These are phyloP conservation scores for Calosoma granatense DNA, from an alignment of 1,140 invertebrate species.

Conservation along the genomic window DNA sequence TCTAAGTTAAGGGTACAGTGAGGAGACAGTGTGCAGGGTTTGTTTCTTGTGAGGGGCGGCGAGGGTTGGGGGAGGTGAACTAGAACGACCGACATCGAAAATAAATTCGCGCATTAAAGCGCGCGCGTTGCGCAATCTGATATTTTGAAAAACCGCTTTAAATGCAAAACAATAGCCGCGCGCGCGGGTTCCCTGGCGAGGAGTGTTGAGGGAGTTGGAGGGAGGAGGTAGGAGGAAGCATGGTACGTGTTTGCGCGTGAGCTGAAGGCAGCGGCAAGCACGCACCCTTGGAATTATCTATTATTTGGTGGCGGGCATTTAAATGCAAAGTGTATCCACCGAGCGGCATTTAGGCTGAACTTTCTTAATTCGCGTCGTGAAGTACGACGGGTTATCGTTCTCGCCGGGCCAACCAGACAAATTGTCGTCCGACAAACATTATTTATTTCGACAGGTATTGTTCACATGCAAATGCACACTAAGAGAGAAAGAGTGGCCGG, in stretches of 20 bases:
- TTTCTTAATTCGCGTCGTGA: slow-evolving; percentile 18
- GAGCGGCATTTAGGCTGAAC: slow-evolving; percentile 16
- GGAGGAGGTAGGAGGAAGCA: neutral
- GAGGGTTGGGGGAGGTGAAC: no score
- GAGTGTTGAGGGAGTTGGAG: no score
- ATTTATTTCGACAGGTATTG: neutral
- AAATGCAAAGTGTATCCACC: slow-evolving; percentile 18
- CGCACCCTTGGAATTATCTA: slow-evolving; percentile 16
- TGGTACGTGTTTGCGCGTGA: neutral
- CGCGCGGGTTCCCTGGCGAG: no score
- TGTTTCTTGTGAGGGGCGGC: no score
- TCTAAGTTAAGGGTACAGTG: no score
- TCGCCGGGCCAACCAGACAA: neutral
- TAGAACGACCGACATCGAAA: no score
- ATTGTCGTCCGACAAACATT: neutral
- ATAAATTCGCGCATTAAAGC: no score
- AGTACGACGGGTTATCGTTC: slow-evolving; percentile 6
- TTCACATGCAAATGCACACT: neutral
- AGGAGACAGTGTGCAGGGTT: no score
- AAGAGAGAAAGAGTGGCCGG: no score
- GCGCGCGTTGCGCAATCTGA: neutral
- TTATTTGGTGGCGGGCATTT: slow-evolving; percentile 15
- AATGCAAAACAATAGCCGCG: neutral
- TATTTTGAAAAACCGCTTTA: neutral
- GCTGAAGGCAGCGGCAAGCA: no score